Evolutionary conservation across 2,113 vertebrate species (phyloP).

Genomic region (Fulmarus glacialis): DNA sequence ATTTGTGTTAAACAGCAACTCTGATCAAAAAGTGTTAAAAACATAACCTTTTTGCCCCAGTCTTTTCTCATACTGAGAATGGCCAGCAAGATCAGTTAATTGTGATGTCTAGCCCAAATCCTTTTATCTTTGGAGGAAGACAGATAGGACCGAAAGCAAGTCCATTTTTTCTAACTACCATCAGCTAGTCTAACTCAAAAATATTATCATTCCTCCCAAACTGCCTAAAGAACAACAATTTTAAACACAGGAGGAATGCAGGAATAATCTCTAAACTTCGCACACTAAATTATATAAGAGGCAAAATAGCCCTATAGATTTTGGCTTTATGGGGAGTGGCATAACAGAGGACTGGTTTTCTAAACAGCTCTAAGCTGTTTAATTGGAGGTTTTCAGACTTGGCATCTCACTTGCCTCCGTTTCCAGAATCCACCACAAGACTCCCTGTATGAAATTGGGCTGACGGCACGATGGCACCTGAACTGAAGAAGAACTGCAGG

Average conservation of each 20-base stretch:
- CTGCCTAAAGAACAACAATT: neutral
- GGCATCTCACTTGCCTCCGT: neutral
- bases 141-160: neutral
- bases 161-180: neutral
- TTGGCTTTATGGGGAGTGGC: neutral
- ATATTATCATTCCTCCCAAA: neutral
- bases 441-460: neutral
- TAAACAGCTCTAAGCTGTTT: neutral
- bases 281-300: neutral
- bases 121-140: neutral
- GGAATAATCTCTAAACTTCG: neutral
- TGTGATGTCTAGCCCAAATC: neutral
- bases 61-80: neutral
- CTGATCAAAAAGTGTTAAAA: neutral
- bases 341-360: neutral
- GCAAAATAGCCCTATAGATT: neutral
- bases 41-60: no score
- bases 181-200: neutral
- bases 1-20: neutral
- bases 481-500: neutral
- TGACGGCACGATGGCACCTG: neutral
- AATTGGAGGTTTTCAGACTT: neutral
- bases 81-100: neutral
- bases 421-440: neutral
- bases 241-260: neutral